phyloP scores from a whole-genome alignment of 2,797 vertebrate species.

The Pseudotriccus pelzelni region DNA sequence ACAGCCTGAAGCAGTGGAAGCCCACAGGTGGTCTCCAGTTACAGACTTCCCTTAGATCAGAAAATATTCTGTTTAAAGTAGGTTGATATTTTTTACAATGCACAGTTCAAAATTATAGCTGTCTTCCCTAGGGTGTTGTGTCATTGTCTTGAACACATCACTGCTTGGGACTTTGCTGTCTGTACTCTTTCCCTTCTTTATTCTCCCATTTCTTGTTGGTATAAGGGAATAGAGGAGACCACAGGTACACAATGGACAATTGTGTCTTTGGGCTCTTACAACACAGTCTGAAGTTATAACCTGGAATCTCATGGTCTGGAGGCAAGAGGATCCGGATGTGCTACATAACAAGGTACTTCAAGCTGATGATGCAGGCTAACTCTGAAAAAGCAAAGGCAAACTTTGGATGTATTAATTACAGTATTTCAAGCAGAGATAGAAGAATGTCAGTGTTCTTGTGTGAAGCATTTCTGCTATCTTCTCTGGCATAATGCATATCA shows the following conservation, averaged over 20 bases:
- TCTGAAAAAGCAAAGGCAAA: not conserved
- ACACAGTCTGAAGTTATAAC: not conserved
- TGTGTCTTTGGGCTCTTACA: not conserved
- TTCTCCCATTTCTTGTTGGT: not conserved
- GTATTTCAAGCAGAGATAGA: not conserved
- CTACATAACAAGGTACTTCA: not conserved
- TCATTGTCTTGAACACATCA: not conserved
- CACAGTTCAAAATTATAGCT: not conserved
- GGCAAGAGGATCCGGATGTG: not conserved
- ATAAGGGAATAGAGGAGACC: not conserved
- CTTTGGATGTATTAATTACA: not conserved
- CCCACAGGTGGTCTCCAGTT: not conserved
- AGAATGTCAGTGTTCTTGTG: not conserved
- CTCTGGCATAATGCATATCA: not conserved
- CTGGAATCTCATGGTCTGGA: not conserved
- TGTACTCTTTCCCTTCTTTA: not conserved
- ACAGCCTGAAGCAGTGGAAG: not conserved
- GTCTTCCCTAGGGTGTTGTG: not conserved
- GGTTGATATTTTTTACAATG: not conserved
- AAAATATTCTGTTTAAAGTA: not conserved
- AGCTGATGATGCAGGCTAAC: not conserved
- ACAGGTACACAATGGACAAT: fast-evolving
- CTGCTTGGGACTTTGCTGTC: not conserved
- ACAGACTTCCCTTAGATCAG: not conserved
- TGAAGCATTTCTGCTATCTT: not conserved